These are phyloP conservation scores for Coracopsis vasa DNA, from an alignment of 2,113 vertebrate species.

Conservation along the genomic window DNA sequence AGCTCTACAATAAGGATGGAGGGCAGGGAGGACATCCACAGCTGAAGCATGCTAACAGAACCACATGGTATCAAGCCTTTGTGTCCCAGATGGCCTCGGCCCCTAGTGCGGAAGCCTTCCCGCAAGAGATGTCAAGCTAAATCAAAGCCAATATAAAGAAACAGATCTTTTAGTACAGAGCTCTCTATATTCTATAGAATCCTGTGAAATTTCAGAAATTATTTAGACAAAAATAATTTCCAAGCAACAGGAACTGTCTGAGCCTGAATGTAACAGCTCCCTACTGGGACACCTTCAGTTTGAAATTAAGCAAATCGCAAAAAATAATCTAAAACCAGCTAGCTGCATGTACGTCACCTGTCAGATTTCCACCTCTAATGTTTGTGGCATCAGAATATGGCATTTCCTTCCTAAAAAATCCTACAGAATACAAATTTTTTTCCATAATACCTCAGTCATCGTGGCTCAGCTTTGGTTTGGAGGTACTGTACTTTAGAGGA, in stretches of 20 bases:
- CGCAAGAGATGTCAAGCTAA: background rate
- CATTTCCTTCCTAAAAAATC: background rate
- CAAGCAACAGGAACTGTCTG: background rate
- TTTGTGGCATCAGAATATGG: background rate
- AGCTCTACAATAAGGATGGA: background rate
- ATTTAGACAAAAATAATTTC: background rate
- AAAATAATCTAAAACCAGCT: background rate
- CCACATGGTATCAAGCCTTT: background rate
- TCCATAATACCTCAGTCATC: background rate
- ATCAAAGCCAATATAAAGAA: background rate
- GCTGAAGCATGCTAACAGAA: background rate
- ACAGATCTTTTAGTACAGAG: background rate
- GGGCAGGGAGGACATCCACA: background rate
- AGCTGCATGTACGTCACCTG: background rate
- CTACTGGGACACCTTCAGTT: background rate
- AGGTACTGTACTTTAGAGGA: background rate
- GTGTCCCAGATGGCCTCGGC: background rate
- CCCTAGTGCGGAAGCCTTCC: background rate
- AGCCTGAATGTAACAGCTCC: background rate
- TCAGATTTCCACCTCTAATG: background rate
- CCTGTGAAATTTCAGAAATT: background rate
- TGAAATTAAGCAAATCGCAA: background rate
- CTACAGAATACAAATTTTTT: background rate
- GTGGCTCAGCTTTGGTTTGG: background rate
- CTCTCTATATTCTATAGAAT: background rate